A percentile compares a stretch with the other conserved stretches of the same genome.
Conservation (phyloP, 2,888 invertebrate species). For the Nemoura dubitans region DNA sequence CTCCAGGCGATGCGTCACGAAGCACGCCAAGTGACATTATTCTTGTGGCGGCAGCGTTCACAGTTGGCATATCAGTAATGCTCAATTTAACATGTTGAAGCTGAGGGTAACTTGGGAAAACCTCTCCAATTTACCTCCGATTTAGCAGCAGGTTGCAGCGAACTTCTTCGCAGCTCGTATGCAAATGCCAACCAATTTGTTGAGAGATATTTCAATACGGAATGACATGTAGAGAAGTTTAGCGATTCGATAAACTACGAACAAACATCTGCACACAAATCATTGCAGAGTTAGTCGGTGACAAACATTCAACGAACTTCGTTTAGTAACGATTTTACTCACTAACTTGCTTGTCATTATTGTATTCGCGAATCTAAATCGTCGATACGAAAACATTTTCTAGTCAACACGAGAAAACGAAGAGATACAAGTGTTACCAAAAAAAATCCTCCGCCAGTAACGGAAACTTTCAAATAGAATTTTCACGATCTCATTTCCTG, state of each 20-base stretch:
- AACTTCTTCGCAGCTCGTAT: background rate
- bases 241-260: background rate
- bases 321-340: too few species aligned
- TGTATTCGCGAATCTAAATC: too few species aligned
- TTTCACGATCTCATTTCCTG: background rate
- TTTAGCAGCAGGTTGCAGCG: background rate
- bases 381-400: background rate
- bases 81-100: background rate
- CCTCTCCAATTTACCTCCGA: background rate
- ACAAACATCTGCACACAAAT: background rate
- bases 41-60: background rate
- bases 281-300: background rate
- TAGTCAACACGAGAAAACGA: background rate
- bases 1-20: background rate
- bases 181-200: background rate
- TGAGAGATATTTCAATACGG: background rate
- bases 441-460: background rate
- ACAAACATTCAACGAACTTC: too few species aligned
- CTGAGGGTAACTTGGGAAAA: background rate
- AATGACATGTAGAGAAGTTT: background rate
- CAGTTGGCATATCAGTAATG: background rate
- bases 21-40: background rate
- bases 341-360: too few species aligned
- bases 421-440: background rate
- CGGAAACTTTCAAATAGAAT: background rate